Evolutionary conservation across 37 sponge, comb jelly and placozoan species (phyloP).

Genomic region (Mnemiopsis leidyi): DNA sequence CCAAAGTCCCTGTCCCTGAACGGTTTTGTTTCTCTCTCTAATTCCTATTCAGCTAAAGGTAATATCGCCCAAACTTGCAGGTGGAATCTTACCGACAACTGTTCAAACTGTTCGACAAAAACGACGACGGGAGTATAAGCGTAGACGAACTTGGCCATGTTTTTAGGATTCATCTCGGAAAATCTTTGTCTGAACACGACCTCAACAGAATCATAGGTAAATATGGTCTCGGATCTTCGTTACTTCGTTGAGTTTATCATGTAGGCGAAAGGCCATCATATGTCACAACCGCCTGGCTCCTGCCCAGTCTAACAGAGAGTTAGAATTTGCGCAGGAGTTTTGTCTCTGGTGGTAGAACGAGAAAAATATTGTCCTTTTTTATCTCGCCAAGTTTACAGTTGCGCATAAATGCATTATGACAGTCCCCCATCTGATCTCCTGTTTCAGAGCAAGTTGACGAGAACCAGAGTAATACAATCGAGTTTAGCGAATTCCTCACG

Average conservation of each 20-base stretch:
- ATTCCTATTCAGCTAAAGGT: too few relatives aligned
- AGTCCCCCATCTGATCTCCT: too few relatives aligned
- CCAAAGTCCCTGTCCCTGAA: too few relatives aligned
- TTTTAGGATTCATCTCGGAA: conserved; percentile 56
- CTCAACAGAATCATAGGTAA: conserved; percentile 56
- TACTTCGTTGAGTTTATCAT: too few relatives aligned
- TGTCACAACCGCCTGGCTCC: too few relatives aligned
- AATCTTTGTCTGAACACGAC: conserved; percentile 12
- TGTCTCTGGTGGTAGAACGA: too few relatives aligned
- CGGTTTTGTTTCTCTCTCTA: too few relatives aligned
- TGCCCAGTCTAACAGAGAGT: too few relatives aligned
- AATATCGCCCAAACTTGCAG: background rate
- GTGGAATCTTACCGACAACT: conserved; percentile 56
- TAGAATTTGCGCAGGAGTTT: too few relatives aligned
- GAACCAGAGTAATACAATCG: conserved; percentile 29
- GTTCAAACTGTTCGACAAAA: conserved; percentile 53
- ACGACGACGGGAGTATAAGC: conserved; percentile 57
- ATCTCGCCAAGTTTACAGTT: background rate
- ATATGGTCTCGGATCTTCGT: too few relatives aligned
- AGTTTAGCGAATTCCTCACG: conserved; percentile 50
- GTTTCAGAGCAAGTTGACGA: conserved; percentile 47
- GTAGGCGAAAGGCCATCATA: too few relatives aligned
- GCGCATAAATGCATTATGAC: too few relatives aligned
- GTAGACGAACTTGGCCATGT: conserved; percentile 52
- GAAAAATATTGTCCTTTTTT: background rate